Conservation (phyloP, 2,797 vertebrate genomes). For the Merluccius polli region DNA sequence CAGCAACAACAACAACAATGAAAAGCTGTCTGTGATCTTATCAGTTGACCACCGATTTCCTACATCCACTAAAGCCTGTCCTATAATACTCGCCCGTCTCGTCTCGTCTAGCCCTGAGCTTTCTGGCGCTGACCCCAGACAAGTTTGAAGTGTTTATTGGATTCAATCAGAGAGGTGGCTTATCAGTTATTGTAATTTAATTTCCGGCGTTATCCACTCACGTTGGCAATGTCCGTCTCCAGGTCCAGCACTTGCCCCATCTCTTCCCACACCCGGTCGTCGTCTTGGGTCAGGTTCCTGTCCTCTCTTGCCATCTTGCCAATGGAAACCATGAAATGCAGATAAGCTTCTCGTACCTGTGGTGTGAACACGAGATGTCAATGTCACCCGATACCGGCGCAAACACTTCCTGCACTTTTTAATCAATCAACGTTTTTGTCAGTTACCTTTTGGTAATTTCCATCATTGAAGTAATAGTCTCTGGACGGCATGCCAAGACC, state of each 20-base stretch:
- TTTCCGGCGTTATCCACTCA: slow-evolving; percentile 63
- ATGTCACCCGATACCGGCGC: neutral
- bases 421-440: neutral
- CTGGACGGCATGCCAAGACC: slow-evolving; percentile 92
- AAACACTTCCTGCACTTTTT: neutral
- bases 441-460: slow-evolving; percentile 82
- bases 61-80: neutral
- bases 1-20: neutral
- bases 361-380: slow-evolving; percentile 9
- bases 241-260: slow-evolving; percentile 88
- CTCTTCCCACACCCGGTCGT: slow-evolving; percentile 78
- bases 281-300: slow-evolving; percentile 77
- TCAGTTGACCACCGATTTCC: neutral
- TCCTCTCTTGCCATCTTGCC: slow-evolving; percentile 87
- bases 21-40: neutral
- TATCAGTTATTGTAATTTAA: slow-evolving; percentile 22
- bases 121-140: neutral
- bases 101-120: neutral
- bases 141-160: slow-evolving; percentile 21
- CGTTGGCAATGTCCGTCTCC: slow-evolving; percentile 91
- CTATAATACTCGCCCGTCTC: neutral
- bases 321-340: slow-evolving; percentile 89
- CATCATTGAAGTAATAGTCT: slow-evolving; percentile 89
- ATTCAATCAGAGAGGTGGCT: slow-evolving; percentile 18
- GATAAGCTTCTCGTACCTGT: slow-evolving; percentile 89